phyloP scores from a whole-genome alignment of 92 coral and sea anemone genomes.

The Phenganax subtilis region DNA sequence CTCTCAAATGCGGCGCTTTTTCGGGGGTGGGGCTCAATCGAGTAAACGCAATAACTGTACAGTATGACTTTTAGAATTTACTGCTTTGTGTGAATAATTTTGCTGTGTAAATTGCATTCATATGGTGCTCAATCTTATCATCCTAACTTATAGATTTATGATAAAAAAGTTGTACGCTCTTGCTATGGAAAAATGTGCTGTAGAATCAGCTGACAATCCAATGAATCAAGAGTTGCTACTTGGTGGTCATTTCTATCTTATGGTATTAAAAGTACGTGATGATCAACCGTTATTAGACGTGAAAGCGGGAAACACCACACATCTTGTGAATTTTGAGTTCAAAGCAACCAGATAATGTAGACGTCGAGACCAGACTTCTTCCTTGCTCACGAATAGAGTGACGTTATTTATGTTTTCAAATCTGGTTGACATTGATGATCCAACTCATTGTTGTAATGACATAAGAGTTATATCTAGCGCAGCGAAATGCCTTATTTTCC shows the following conservation, averaged over 20 bases:
- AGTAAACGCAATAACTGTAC: not conserved
- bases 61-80: not conserved
- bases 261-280: slow-evolving; percentile 71
- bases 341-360: no score
- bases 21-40: no score
- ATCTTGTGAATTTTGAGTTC: no score
- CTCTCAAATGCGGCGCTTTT: no score
- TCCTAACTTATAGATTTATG: slow-evolving; percentile 59
- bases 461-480: no score
- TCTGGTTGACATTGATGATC: no score
- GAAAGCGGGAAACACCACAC: no score
- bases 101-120: not conserved
- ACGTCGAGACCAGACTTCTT: no score
- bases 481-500: no score
- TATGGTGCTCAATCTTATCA: not conserved
- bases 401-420: no score
- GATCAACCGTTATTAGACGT: not conserved
- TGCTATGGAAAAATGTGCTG: slow-evolving; percentile 77
- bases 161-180: slow-evolving; percentile 82
- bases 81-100: not conserved
- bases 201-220: slow-evolving; percentile 90
- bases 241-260: slow-evolving; percentile 88
- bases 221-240: slow-evolving; percentile 93
- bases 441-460: no score
- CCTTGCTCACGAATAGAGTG: no score